A percentile compares a stretch with the other conserved stretches of the same genome.
These are phyloP conservation scores for Raja brachyura DNA, from an alignment of 2,113 vertebrate genomes.

Conservation along the genomic window DNA sequence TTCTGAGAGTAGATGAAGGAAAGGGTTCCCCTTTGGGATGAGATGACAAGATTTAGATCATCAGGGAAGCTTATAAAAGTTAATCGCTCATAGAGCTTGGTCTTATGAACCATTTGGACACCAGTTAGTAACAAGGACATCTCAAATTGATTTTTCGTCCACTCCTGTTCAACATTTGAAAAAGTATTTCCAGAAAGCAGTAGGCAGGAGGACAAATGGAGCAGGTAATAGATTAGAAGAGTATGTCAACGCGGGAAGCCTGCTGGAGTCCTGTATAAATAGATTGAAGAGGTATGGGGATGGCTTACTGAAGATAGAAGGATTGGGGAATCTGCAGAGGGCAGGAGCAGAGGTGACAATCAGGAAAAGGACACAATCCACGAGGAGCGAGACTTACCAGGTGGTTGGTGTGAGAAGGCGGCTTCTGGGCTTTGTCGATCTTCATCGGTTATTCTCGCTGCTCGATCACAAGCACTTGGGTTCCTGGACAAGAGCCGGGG, in stretches of 20 bases:
- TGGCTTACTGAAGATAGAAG: background rate
- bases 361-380: background rate
- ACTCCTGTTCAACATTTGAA: background rate
- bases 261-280: background rate
- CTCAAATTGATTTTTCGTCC: background rate
- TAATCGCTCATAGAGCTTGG: background rate
- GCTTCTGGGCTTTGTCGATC: conserved; percentile 30
- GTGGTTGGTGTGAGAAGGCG: background rate
- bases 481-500: conserved; percentile 47
- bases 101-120: background rate
- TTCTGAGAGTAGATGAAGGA: background rate
- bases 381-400: conserved; percentile 28
- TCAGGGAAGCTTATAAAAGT: background rate
- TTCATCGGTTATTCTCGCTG: conserved; percentile 44
- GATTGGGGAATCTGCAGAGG: background rate
- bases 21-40: background rate
- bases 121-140: background rate
- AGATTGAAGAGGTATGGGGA: background rate
- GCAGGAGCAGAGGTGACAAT: background rate
- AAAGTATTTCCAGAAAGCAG: background rate
- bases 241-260: background rate
- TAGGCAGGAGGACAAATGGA: background rate
- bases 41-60: background rate
- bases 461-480: conserved; percentile 48
- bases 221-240: background rate